A percentile compares a stretch with the other conserved stretches of the same genome.
Evolutionary conservation across 2,797 vertebrate species (phyloP).

Genomic region (Eutrigla gurnardus): DNA sequence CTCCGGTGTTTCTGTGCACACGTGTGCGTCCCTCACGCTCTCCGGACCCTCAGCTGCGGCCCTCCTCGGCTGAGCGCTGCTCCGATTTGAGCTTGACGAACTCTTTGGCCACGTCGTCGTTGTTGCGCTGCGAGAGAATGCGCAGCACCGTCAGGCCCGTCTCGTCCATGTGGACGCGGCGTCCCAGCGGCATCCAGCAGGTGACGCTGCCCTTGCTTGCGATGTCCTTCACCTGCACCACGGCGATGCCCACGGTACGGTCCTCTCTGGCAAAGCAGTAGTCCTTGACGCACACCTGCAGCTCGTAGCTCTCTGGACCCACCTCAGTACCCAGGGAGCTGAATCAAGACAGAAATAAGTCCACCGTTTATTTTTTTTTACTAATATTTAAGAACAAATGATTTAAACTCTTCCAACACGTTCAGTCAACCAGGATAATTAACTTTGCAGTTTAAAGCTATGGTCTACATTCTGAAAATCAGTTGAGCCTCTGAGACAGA

Average conservation of each 20-base stretch:
- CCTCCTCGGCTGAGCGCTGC: conserved; percentile 95
- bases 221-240: conserved; percentile 94
- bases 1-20: conserved; percentile 88
- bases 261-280: conserved; percentile 99
- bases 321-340: conserved; percentile 92
- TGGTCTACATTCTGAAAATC: too few relatives aligned
- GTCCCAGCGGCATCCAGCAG: conserved; percentile 88
- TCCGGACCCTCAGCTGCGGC: conserved; percentile 84
- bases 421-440: not conserved
- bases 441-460: not conserved
- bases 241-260: conserved; percentile 91
- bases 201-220: conserved; percentile 85
- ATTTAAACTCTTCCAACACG: not conserved
- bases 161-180: conserved; percentile 97
- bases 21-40: conserved; percentile 1
- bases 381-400: not conserved
- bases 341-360: conserved; percentile 33
- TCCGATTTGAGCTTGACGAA: conserved; percentile 98
- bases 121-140: conserved; percentile 98
- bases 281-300: conserved; percentile 98
- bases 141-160: conserved; percentile 96
- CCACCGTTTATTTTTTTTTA: not conserved
- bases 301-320: conserved; percentile 95
- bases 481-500: too few relatives aligned
- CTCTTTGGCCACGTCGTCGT: conserved; percentile 97